A percentile compares a stretch with the other conserved stretches of the same genome.
Evolutionary conservation across 1,140 invertebrate species (phyloP).

Genomic region (Amyelois transitella): DNA sequence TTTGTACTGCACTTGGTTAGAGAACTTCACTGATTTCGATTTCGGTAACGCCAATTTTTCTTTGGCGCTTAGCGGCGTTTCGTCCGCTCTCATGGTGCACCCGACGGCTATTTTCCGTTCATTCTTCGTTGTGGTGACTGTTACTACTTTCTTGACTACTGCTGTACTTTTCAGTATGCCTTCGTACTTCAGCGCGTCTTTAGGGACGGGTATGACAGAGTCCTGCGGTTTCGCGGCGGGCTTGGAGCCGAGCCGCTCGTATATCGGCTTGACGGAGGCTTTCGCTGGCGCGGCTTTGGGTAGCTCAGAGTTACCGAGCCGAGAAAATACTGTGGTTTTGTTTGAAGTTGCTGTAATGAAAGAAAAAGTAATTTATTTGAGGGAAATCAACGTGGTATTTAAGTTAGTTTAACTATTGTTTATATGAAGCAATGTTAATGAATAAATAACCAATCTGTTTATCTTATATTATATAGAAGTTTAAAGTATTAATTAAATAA

Average conservation of each 20-base stretch:
- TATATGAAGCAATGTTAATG: too few species aligned
- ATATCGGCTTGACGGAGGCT: constrained; percentile 46
- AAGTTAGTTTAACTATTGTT: too few species aligned
- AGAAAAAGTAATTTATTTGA: constrained; percentile 18
- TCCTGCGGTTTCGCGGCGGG: constrained; percentile 20
- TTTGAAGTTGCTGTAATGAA: constrained; percentile 18
- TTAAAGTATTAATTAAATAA: too few species aligned
- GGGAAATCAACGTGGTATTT: too few species aligned
- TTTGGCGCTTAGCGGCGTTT: constrained; percentile 55
- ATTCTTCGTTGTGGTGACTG: constrained; percentile 45
- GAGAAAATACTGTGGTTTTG: constrained; percentile 50
- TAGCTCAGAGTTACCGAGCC: constrained; percentile 46
- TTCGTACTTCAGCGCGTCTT: constrained; percentile 65
- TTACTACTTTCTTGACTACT: constrained; percentile 46
- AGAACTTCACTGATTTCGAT: constrained; percentile 68
- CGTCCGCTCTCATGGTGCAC: constrained; percentile 66
- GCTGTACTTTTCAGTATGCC: constrained; percentile 55
- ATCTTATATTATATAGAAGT: too few species aligned
- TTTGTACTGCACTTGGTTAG: constrained; percentile 63
- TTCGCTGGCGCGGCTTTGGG: constrained; percentile 15
- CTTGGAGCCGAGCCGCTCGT: constrained; percentile 54
- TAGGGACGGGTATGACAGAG: constrained; percentile 34
- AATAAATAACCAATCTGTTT: too few species aligned
- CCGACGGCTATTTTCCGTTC: constrained; percentile 46
- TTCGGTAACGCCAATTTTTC: constrained; percentile 54